phyloP scores from a whole-genome alignment of 1,140 invertebrate species.

The Ceratina japonica region DNA sequence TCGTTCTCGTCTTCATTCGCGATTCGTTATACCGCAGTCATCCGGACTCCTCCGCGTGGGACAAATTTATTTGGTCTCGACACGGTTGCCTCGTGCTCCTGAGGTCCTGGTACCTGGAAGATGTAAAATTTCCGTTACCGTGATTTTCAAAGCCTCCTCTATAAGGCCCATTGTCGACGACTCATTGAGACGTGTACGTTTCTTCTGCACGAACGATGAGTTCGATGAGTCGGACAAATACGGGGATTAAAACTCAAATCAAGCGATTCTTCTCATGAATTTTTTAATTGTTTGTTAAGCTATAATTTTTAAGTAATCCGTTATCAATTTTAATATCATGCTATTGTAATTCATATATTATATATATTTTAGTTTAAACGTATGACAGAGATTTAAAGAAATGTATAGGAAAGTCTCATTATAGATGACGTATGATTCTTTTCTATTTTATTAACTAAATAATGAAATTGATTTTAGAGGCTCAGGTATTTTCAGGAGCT shows the following conservation, averaged over 20 bases:
- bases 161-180: not conserved
- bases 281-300: too few relatives aligned
- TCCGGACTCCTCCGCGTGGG: not conserved
- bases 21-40: not conserved
- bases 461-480: slow-evolving; percentile 1
- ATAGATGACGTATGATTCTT: too few relatives aligned
- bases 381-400: not conserved
- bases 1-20: not conserved
- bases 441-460: not conserved
- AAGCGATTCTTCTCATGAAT: too few relatives aligned
- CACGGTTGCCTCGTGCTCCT: slow-evolving; percentile 33
- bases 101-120: slow-evolving; percentile 63
- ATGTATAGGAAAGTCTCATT: too few relatives aligned
- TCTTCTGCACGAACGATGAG: too few relatives aligned
- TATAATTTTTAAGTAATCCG: too few relatives aligned
- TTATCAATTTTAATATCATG: too few relatives aligned
- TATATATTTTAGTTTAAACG: not conserved
- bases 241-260: too few relatives aligned
- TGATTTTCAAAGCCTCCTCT: slow-evolving; percentile 48
- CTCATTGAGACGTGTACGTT: not conserved
- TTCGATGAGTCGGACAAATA: too few relatives aligned
- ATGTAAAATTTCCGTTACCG: slow-evolving; percentile 71
- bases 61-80: not conserved
- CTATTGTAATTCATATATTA: not conserved
- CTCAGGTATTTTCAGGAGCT: slow-evolving; percentile 40